phyloP scores from a whole-genome alignment of 2,113 vertebrate species.

The Dicerorhinus sumatrensis region DNA sequence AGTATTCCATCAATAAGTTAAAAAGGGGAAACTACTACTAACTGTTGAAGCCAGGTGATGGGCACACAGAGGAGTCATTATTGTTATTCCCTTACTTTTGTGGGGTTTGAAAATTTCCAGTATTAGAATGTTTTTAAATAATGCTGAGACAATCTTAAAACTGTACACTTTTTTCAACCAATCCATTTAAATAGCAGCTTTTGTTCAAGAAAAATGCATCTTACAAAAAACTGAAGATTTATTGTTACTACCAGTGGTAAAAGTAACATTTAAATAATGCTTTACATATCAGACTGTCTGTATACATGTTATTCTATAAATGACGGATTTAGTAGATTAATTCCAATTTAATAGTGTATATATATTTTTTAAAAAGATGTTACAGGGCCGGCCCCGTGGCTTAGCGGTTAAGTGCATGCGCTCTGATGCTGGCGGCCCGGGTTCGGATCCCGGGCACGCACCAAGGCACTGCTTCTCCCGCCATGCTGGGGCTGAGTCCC shows the following conservation, averaged over 20 bases:
- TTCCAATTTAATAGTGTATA: not conserved
- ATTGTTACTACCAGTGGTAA: not conserved
- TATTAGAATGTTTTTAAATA: not conserved
- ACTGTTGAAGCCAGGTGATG: not conserved
- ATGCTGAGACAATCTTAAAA: not conserved
- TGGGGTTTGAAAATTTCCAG: not conserved
- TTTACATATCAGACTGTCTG: not conserved
- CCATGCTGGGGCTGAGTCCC: too few relatives aligned
- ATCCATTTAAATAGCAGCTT: slow-evolving; percentile 38
- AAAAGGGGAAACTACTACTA: not conserved
- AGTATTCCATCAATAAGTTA: not conserved
- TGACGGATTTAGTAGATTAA: not conserved
- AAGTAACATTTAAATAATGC: not conserved
- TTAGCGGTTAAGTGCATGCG: too few relatives aligned
- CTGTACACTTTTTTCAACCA: not conserved
- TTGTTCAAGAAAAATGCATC: slow-evolving; percentile 38
- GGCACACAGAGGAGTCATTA: not conserved
- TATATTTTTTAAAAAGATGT: not conserved
- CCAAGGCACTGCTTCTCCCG: too few relatives aligned
- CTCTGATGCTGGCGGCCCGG: too few relatives aligned
- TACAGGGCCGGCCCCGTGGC: too few relatives aligned
- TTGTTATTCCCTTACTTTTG: not conserved
- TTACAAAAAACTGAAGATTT: slow-evolving; percentile 16
- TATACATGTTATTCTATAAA: not conserved
- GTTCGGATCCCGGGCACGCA: too few relatives aligned